Percentiles rank a stretch among this genome's conserved stretches.
Evolutionary conservation across 2,113 vertebrate genomes (phyloP).

Genomic region (Podiceps cristatus): DNA sequence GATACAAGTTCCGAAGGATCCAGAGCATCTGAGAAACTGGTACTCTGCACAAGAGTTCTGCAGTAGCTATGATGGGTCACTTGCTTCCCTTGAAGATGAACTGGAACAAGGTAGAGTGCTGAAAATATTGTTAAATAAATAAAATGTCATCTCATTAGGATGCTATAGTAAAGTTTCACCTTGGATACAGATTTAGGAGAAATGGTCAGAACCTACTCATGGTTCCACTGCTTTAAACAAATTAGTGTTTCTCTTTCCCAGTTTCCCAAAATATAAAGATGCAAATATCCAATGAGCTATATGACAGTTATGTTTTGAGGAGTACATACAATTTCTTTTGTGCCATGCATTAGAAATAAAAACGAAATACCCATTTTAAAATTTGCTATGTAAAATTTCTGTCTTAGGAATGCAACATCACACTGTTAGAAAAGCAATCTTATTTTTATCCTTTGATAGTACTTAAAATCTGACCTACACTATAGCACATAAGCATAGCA

Average conservation of each 20-base stretch:
- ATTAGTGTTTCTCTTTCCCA: background rate
- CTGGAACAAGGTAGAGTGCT: slow-evolving; percentile 89
- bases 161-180: background rate
- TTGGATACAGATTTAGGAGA: background rate
- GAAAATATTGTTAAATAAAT: background rate
- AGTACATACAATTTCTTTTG: background rate
- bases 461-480: background rate
- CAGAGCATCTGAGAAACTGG: slow-evolving; percentile 82
- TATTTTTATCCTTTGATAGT: background rate
- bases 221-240: background rate
- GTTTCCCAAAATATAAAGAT: background rate
- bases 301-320: background rate
- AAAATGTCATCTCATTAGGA: background rate
- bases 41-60: slow-evolving; percentile 86
- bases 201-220: background rate
- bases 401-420: background rate
- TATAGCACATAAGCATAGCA: background rate
- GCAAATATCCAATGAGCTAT: background rate
- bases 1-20: slow-evolving; percentile 82
- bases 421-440: background rate
- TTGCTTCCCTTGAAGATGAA: slow-evolving; percentile 86
- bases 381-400: background rate
- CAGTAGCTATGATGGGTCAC: slow-evolving; percentile 76
- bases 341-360: background rate
- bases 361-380: background rate